Base-by-base conservation (phyloP, 2,888 invertebrate species). In the Cremastobaeus sp. region DNA sequence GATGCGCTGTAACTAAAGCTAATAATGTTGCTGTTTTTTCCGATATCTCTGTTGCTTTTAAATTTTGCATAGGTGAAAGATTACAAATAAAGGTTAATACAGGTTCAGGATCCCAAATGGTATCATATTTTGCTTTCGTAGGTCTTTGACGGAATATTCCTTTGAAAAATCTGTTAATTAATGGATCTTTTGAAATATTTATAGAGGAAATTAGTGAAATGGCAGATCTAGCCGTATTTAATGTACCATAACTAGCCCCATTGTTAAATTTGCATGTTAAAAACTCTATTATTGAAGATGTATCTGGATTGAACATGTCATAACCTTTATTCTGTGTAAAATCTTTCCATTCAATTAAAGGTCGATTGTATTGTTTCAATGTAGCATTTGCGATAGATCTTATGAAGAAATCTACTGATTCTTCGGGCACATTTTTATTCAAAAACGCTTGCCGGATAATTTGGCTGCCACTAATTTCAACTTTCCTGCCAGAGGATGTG, bases 261-360 rank as follows among this genome's bases (percentile, higher is more conserved):
- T 50, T 17, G 1, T 74, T 35, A 28, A 66, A 77, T 9, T 30
- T 37, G 11, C 57, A 25, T 3, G 71, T 30, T 12, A 77, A 41
- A 37, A 72, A 70, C 1, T 57, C 20, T 20, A 77, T 30, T 0
- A 72, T 8, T 1, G 2, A 21, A 2, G 28, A 6, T 4, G 12
- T 8, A 6, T 41, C 34, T 6, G 60, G 41, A n/a, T 62, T 37
- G 12, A 52, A 20, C 39, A 39, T 1, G 52, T 8, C 12, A 11
- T 9, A 11, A 25, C 45, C 6, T 48, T 37, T 14, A 3, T 1
- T 25, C 39, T 9, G 18, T 76, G 79, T n/a, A 43, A 73, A 80
- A 0, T 32, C 1, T 65, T 76, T 78, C 80, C 78, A 79, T 0
- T 62, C 18, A 20, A 59, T 54, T 8, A 74, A 74, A 0, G 65